A percentile compares a stretch with the other conserved stretches of the same genome.
phyloP scores from a whole-genome alignment of 2,113 vertebrate species.

The Ornithorhynchus anatinus region DNA sequence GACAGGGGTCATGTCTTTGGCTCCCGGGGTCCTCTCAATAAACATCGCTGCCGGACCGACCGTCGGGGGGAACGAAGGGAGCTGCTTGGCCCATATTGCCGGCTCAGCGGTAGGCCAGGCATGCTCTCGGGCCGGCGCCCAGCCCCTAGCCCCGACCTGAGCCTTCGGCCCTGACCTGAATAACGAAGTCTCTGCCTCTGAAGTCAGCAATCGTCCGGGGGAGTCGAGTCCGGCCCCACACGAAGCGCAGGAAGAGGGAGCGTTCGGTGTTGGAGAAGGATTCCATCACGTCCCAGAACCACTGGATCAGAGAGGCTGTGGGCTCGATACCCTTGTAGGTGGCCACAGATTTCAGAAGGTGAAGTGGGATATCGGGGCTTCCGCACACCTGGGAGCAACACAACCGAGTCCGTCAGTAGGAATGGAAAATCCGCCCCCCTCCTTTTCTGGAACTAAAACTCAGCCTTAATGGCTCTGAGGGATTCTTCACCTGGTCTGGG shows the following conservation, averaged over 20 bases:
- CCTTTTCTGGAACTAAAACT: neutral
- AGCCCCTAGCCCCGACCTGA: neutral
- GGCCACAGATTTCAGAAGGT: constrained; percentile 96
- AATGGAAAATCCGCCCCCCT: neutral
- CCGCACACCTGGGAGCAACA: constrained; percentile 87
- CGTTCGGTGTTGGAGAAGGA: constrained; percentile 96
- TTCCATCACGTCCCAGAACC: constrained; percentile 99
- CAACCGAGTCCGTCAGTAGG: neutral
- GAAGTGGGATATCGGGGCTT: constrained; percentile 96
- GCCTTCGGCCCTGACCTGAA: constrained; percentile 81
- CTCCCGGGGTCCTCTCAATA: too few relatives aligned
- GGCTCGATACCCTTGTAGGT: constrained; percentile 97
- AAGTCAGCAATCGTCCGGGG: constrained; percentile 99
- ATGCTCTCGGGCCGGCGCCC: neutral
- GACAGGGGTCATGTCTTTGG: too few relatives aligned
- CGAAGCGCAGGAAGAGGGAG: constrained; percentile 94
- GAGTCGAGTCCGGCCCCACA: constrained; percentile 95
- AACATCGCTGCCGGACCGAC: too few relatives aligned
- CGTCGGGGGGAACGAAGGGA: too few relatives aligned
- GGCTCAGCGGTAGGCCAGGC: too few relatives aligned
- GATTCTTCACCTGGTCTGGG: neutral
- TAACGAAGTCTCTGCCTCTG: constrained; percentile 93
- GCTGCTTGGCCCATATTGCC: too few relatives aligned
- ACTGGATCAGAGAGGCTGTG: constrained; percentile 88
- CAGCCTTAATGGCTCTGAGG: neutral